These are phyloP conservation scores for Ondatra zibethicus DNA, from an alignment of 2,113 vertebrate genomes.

Conservation along the genomic window DNA sequence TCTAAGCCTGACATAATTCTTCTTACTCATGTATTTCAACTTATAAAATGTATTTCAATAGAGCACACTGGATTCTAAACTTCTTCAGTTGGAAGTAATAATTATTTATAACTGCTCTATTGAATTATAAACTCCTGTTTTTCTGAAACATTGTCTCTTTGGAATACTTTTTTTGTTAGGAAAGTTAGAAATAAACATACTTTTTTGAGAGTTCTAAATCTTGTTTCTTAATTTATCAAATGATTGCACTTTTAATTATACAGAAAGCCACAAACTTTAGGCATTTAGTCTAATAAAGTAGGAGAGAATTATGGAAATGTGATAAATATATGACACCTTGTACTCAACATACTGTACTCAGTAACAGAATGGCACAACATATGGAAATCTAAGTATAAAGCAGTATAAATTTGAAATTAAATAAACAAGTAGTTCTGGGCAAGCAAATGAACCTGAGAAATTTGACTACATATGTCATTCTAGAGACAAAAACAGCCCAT, in stretches of 20 bases:
- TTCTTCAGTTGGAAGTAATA: neutral
- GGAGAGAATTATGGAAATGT: conserved; percentile 72
- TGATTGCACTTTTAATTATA: conserved; percentile 26
- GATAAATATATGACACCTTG: conserved; percentile 79
- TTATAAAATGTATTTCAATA: neutral
- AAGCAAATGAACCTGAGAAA: conserved; percentile 78
- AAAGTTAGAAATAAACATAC: conserved; percentile 21
- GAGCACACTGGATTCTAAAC: neutral
- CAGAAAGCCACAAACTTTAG: conserved; percentile 34
- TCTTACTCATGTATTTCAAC: neutral
- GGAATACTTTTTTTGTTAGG: neutral
- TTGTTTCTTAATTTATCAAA: conserved; percentile 18
- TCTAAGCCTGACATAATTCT: neutral
- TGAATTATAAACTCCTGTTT: neutral
- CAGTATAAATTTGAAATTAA: conserved; percentile 79
- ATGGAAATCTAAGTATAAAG: conserved; percentile 82
- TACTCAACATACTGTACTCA: conserved; percentile 73
- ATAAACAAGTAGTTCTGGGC: conserved; percentile 81
- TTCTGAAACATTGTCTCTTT: neutral
- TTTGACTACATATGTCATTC: conserved; percentile 78
- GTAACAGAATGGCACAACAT: conserved; percentile 78
- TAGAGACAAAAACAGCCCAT: conserved; percentile 61
- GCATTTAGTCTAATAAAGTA: conserved; percentile 62
- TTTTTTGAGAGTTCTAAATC: conserved; percentile 12
- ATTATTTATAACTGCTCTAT: neutral